phyloP scores from a whole-genome alignment of 2,797 vertebrate species.

The Microctenopoma stevenorrisi region DNA sequence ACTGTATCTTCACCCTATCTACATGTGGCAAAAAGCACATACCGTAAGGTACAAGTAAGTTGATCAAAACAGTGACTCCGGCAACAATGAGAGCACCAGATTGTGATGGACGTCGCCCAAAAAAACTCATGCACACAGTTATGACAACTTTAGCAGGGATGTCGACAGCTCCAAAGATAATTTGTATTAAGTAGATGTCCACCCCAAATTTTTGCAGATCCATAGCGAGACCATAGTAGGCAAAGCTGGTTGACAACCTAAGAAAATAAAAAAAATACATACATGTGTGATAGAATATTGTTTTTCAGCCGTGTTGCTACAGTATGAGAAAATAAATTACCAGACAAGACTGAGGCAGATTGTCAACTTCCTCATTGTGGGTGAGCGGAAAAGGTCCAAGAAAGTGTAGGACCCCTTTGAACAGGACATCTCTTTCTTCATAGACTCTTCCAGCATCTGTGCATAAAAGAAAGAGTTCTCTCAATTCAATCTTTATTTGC shows the following conservation, averaged over 20 bases:
- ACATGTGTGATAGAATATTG: neutral
- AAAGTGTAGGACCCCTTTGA: slow-evolving; percentile 70
- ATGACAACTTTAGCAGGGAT: slow-evolving; percentile 90
- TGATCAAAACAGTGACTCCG: slow-evolving; percentile 86
- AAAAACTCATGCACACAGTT: slow-evolving; percentile 83
- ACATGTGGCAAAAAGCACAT: slow-evolving; percentile 43
- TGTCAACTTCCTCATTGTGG: slow-evolving; percentile 83
- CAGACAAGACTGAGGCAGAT: slow-evolving; percentile 85
- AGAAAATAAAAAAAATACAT: neutral
- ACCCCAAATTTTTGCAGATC: slow-evolving; percentile 92
- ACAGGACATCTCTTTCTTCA: slow-evolving; percentile 85
- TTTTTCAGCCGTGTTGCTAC: too few relatives aligned
- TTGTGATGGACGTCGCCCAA: slow-evolving; percentile 89
- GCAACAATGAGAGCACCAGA: slow-evolving; percentile 81
- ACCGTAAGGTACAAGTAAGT: slow-evolving; percentile 89
- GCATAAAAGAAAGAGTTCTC: neutral
- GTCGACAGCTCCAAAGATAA: slow-evolving; percentile 93
- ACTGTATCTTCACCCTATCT: neutral
- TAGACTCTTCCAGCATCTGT: slow-evolving; percentile 84
- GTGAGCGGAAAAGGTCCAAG: slow-evolving; percentile 86
- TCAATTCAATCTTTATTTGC: neutral
- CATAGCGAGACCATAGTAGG: slow-evolving; percentile 92
- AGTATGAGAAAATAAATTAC: slow-evolving; percentile 66
- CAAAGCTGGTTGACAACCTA: slow-evolving; percentile 93
- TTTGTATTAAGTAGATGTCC: slow-evolving; percentile 92